Conservation (phyloP, 2,888 invertebrate species). For the Pantelozetes paolii region DNA sequence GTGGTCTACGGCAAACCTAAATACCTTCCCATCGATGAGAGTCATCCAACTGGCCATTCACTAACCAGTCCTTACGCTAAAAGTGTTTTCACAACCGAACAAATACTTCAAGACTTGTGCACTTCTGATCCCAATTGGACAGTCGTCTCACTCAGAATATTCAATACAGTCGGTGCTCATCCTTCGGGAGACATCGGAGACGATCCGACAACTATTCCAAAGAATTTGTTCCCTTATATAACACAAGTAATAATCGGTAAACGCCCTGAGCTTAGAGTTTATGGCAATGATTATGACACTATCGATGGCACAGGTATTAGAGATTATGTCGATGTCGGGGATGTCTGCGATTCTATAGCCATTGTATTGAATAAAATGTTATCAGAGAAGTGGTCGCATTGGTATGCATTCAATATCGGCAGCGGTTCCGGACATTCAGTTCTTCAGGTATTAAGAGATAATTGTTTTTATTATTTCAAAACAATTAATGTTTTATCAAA, state of each 20-base stretch:
- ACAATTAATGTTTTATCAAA: background rate
- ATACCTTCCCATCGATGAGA: slow-evolving; percentile 76
- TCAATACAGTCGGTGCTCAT: slow-evolving; percentile 60
- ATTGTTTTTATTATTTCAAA: background rate
- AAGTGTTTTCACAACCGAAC: slow-evolving; percentile 89
- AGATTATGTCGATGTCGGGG: slow-evolving; percentile 85
- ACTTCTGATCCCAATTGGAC: slow-evolving; percentile 64
- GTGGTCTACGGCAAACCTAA: slow-evolving; percentile 87
- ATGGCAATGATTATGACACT: slow-evolving; percentile 80
- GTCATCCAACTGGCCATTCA: slow-evolving; percentile 68
- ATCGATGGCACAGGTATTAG: slow-evolving; percentile 75
- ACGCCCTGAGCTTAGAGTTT: slow-evolving; percentile 68
- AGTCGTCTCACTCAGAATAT: slow-evolving; percentile 58
- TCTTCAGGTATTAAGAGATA: slow-evolving; percentile 61
- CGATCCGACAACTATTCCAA: slow-evolving; percentile 58
- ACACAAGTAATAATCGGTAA: slow-evolving; percentile 81
- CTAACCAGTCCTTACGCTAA: slow-evolving; percentile 90
- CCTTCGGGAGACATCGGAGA: slow-evolving; percentile 58
- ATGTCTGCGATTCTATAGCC: slow-evolving; percentile 80
- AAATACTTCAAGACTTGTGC: slow-evolving; percentile 81
- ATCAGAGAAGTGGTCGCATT: slow-evolving; percentile 43
- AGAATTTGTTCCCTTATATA: slow-evolving; percentile 65
- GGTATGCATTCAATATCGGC: slow-evolving; percentile 78
- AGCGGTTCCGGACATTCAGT: slow-evolving; percentile 71
- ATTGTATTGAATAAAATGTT: slow-evolving; percentile 70